phyloP scores from a whole-genome alignment of 2,113 vertebrate species.

The Misgurnus anguillicaudatus region DNA sequence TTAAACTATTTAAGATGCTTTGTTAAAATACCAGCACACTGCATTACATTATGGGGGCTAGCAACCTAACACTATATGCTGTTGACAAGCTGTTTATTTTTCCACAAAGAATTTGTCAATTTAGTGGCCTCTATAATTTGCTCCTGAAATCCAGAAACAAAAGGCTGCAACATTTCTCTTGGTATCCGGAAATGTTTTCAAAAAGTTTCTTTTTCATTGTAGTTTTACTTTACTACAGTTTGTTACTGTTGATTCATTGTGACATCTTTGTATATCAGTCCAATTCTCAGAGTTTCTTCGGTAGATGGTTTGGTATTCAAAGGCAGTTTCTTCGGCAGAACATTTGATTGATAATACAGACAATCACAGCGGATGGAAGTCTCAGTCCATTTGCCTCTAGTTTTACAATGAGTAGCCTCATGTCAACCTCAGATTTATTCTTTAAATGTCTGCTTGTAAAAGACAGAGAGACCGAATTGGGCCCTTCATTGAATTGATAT shows the following conservation, averaged over 20 bases:
- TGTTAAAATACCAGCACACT: no score
- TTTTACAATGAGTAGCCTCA: slow-evolving; percentile 38
- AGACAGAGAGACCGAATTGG: slow-evolving; percentile 27
- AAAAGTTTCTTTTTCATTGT: background rate
- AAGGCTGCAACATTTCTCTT: background rate
- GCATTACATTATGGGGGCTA: no score
- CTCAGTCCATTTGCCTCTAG: slow-evolving; percentile 50
- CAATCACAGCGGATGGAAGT: slow-evolving; percentile 48
- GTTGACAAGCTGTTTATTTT: no score
- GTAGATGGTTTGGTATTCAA: slow-evolving; percentile 43
- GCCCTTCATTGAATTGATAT: slow-evolving; percentile 39
- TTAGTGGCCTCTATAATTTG: background rate
- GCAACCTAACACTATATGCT: no score
- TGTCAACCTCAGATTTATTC: slow-evolving; percentile 46
- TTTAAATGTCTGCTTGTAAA: slow-evolving; percentile 44
- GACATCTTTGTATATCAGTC: slow-evolving; percentile 31
- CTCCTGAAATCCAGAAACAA: no score
- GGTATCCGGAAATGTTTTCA: slow-evolving; percentile 2
- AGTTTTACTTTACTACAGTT: background rate
- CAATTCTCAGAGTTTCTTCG: slow-evolving; percentile 6
- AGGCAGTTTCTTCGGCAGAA: slow-evolving; percentile 15
- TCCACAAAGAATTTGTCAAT: background rate
- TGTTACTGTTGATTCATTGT: slow-evolving; percentile 29
- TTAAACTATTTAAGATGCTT: background rate
- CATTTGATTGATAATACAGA: slow-evolving; percentile 55